phyloP scores from a whole-genome alignment of 2,797 vertebrate genomes.

The Chelon auratus region DNA sequence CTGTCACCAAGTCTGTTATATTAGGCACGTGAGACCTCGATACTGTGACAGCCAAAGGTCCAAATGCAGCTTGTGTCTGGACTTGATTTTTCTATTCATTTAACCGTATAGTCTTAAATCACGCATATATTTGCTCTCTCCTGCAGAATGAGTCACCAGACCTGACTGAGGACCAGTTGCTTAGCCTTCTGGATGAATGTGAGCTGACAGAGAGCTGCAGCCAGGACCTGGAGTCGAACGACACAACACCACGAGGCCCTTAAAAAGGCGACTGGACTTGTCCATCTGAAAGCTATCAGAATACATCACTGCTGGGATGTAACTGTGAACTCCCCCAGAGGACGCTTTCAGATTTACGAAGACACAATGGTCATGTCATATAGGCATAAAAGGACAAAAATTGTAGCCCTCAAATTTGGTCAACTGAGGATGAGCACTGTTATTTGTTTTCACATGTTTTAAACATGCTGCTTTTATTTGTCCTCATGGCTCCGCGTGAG shows the following conservation, averaged over 20 bases:
- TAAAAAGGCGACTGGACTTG: constrained; percentile 35
- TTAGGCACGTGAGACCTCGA: constrained; percentile 8
- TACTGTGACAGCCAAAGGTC: background rate
- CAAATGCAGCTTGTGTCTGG: background rate
- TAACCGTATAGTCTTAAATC: background rate
- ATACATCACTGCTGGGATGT: background rate
- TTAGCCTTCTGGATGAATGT: constrained; percentile 87
- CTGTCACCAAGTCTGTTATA: constrained; percentile 17
- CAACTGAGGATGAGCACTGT: background rate
- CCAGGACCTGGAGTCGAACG: constrained; percentile 51
- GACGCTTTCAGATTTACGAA: constrained; percentile 4
- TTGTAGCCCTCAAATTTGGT: background rate
- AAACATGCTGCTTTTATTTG: constrained; percentile 54
- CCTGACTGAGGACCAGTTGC: constrained; percentile 87
- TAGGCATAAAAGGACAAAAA: background rate
- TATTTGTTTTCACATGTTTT: constrained; percentile 19
- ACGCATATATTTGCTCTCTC: constrained; percentile 10
- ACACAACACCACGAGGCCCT: constrained; percentile 23
- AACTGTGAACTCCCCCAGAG: background rate
- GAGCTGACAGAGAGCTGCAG: constrained; percentile 76
- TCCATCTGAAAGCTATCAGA: constrained; percentile 63
- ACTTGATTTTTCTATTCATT: background rate
- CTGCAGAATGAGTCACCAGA: constrained; percentile 78
- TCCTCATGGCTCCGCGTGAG: constrained; percentile 50
- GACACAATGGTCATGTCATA: background rate